These are phyloP conservation scores for Harpagifer antarcticus DNA, from an alignment of 2,797 vertebrate species.

Conservation along the genomic window DNA sequence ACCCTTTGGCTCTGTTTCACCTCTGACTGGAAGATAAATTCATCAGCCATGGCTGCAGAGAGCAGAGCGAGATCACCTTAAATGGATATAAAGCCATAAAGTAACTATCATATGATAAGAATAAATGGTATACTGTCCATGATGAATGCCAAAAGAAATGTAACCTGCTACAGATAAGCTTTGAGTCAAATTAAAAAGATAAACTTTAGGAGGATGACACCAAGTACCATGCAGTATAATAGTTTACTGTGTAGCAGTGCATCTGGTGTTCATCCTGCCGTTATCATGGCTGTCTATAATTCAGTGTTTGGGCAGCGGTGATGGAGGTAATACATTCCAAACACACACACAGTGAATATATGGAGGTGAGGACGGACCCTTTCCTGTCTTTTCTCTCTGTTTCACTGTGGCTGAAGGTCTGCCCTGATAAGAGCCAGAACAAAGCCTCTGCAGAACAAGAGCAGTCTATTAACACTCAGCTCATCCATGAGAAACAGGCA, in stretches of 20 bases:
- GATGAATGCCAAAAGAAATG: neutral
- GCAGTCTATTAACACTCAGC: constrained; percentile 50
- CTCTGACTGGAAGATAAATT: constrained; percentile 53
- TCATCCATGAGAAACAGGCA: constrained; percentile 28
- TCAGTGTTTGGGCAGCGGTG: constrained; percentile 64
- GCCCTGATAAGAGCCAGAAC: constrained; percentile 71
- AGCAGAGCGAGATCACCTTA: constrained; percentile 47
- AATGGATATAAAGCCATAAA: constrained; percentile 34
- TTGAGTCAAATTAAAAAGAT: neutral
- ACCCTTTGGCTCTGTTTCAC: constrained; percentile 58
- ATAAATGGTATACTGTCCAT: neutral
- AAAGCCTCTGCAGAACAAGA: constrained; percentile 29
- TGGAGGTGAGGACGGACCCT: constrained; percentile 55
- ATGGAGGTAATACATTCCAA: constrained; percentile 32
- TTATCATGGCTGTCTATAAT: constrained; percentile 23
- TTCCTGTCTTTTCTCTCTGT: constrained; percentile 33
- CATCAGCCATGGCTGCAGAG: constrained; percentile 28
- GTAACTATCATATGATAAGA: constrained; percentile 2
- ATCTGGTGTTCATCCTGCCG: constrained; percentile 18
- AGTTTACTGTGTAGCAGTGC: neutral
- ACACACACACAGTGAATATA: constrained; percentile 8
- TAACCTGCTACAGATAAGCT: neutral
- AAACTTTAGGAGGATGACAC: neutral
- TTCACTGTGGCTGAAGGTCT: constrained; percentile 51
- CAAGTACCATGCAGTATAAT: neutral